Percentiles rank a stretch among this genome's conserved stretches.
Evolutionary conservation across 1,140 invertebrate species (phyloP).

Genomic region (Holotrichia oblita): DNA sequence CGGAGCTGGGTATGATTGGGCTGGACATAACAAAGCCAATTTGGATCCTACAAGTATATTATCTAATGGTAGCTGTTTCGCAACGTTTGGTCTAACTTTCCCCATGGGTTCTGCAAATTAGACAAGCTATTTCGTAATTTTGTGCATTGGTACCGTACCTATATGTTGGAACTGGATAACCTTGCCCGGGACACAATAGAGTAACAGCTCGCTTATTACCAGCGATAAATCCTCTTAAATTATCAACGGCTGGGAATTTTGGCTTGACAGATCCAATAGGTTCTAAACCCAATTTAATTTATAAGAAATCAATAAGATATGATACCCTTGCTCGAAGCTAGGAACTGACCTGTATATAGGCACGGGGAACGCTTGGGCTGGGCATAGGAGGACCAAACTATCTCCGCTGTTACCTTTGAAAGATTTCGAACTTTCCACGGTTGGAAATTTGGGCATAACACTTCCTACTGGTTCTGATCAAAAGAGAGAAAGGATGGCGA

Average conservation of each 20-base stretch:
- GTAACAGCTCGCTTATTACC: slow-evolving; percentile 61
- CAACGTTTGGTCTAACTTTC: slow-evolving; percentile 67
- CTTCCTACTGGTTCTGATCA: slow-evolving; percentile 69
- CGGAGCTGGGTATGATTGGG: slow-evolving; percentile 74
- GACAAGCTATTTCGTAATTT: too few species aligned
- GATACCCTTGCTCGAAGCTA: slow-evolving; percentile 5
- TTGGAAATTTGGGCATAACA: slow-evolving; percentile 73
- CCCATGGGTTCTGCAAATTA: slow-evolving; percentile 82
- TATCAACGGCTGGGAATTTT: slow-evolving; percentile 65
- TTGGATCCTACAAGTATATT: slow-evolving; percentile 36
- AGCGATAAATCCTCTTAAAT: slow-evolving; percentile 54
- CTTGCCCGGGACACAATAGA: slow-evolving; percentile 72
- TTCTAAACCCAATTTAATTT: slow-evolving; percentile 58
- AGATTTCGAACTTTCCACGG: slow-evolving; percentile 70
- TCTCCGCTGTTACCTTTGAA: slow-evolving; percentile 62
- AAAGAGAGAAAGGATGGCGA: slow-evolving; percentile 43
- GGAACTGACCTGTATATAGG: slow-evolving; percentile 71
- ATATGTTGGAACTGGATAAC: slow-evolving; percentile 70
- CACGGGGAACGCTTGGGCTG: slow-evolving; percentile 73
- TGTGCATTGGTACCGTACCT: slow-evolving; percentile 67
- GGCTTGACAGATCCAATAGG: slow-evolving; percentile 67
- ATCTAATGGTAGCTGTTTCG: slow-evolving; percentile 38
- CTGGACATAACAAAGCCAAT: slow-evolving; percentile 67
- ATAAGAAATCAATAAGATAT: slow-evolving; percentile 18
- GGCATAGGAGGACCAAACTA: slow-evolving; percentile 65